Base-by-base conservation (phyloP, 1,140 invertebrate species). In the Chymomyza costata region DNA sequence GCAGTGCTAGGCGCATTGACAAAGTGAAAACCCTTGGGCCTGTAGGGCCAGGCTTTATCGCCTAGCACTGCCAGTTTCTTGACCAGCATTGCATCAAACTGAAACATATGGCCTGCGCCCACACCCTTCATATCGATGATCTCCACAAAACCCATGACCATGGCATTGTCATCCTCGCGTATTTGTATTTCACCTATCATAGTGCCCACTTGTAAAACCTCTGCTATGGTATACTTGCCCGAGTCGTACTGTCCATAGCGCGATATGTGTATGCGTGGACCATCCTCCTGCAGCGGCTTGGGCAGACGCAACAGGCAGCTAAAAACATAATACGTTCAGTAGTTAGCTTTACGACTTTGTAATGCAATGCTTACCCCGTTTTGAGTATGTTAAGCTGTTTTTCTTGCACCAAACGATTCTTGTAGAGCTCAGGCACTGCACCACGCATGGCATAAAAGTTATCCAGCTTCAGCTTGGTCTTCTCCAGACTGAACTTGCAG, bases 401-500 rank as follows among this genome's bases (percentile, higher is more conserved):
- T 19, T 83, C 82, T 13, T 69, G 65, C 13, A 84, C 82, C 13
- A 84, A 57, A 6, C 82, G 76, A 60, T 84, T 70, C 35, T 82
- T 84, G 49, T 83, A 87, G 34, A 89, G 82, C 56, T 92, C 90
- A 0, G 91, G 90, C 5, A 90, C 84, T 7, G 88, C 81, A 6
- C 86, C 86, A 55, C 87, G 86, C 58, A 91, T 86, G 1, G 90
- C 89, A 65, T 91, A 91, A 78, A 88, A 91, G 74, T 89, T 88
- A 64, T 92, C 91, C 6, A 92, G 52, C 73, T 91, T 91, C 54
- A 89, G 85, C 78, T 92, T 92, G 6, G 88, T 88, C 67, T 87
- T 87, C 82, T 92, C 89, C 57, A 92, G 80, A 60, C 90, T 92
- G 82, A 90, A 91, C 84, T 93, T 93, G 59, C 89, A 90, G 45